Evolutionary conservation across 2,888 invertebrate species (phyloP).

Genomic region (Polyommatus iphigenia): DNA sequence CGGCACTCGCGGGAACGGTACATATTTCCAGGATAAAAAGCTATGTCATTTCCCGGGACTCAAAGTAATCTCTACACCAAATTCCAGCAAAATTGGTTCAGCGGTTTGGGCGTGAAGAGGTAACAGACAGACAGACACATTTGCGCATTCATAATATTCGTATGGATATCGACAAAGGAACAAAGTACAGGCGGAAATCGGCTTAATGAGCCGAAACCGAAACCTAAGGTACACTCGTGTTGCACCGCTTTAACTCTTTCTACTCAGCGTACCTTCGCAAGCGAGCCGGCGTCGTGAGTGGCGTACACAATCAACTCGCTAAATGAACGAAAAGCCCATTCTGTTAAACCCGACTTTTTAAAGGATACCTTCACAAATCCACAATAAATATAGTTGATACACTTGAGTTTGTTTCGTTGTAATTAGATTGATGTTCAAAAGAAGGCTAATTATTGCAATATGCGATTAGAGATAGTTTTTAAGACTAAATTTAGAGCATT

Average conservation of each 20-base stretch:
- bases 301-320: constrained; percentile 60
- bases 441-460: too few relatives aligned
- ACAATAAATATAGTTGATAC: constrained; percentile 19
- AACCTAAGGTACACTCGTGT: constrained; percentile 47
- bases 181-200: constrained; percentile 43
- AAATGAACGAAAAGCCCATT: constrained; percentile 40
- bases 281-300: constrained; percentile 68
- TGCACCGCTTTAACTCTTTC: constrained; percentile 70
- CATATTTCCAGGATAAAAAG: too few relatives aligned
- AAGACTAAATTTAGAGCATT: too few relatives aligned
- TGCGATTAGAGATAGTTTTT: too few relatives aligned
- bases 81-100: too few relatives aligned
- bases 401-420: constrained; percentile 2
- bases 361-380: constrained; percentile 26
- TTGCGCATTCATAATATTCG: neutral
- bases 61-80: too few relatives aligned
- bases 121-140: too few relatives aligned
- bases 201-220: constrained; percentile 49
- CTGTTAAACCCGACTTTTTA: constrained; percentile 46
- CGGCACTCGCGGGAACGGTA: too few relatives aligned
- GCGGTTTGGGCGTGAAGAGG: too few relatives aligned
- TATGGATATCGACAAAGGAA: constrained; percentile 31
- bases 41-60: too few relatives aligned
- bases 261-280: constrained; percentile 73
- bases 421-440: neutral